Evolutionary conservation across 2,113 vertebrate genomes (phyloP), one percentile per base, ranked within the genome.

Genomic region (Brachirus orientalis): DNA sequence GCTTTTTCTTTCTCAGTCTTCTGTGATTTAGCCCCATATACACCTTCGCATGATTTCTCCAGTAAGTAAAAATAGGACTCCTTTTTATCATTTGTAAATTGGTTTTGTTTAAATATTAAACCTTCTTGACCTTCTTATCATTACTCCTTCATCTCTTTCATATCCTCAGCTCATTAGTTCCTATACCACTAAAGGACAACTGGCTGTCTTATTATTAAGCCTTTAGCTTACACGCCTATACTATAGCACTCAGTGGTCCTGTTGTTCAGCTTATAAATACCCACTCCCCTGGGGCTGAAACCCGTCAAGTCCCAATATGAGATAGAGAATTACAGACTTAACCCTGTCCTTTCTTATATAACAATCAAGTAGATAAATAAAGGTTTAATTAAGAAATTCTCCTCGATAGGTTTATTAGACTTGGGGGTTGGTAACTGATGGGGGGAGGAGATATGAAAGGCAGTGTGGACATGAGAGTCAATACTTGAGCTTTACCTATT

Each of bases 311-410:
- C 86, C 79, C 82, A 57, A 86, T 88, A 88, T 89, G 71, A 87
- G 88, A 80, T 78, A 64, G 71, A 68, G 61, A 61, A 78, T 75
- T 33, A 19, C 41, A 65, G 84, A 71, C 75, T 70, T 86, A 84
- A 89, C 78, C 65, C 72, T 37, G 67, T 64, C 69, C 65, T 55
- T 45, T 63, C 77, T 60, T 65, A 71, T 88, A 88, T 62, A 87
- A 66, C 87, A 88, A 89, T 89, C 87, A 89, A 88, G 76, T 88
- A 88, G 73, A 89, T 84, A 88, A 90, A 89, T 89, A 89, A 86
- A 85, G 84, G 64, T 90, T 91, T 92, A 88, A 92, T 92, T 91
- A 91, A 87, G 84, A 86, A 75, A 85, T 61, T 18, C 75, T 70
- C 48, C 74, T 69, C 69, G n/a, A 16, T 55, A 53, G 75, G 76